Percentiles rank a stretch among this genome's conserved stretches.
Conservation (phyloP, 2,113 vertebrate species). For the Odocoileus virginianus region DNA sequence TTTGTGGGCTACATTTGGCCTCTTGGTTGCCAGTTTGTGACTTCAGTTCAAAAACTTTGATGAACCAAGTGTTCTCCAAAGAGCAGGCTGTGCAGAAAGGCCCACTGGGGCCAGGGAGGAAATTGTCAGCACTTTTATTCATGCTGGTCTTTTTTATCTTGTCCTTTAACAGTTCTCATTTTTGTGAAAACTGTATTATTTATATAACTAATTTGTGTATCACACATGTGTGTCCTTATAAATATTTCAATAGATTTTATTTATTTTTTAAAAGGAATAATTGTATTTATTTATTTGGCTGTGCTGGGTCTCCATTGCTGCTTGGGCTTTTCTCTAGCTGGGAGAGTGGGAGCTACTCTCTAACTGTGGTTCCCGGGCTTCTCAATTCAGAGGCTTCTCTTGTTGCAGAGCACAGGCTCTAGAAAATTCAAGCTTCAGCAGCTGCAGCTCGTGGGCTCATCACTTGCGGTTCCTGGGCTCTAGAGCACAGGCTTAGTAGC, state of each 20-base stretch:
- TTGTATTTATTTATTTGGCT: neutral
- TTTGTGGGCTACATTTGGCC: constrained; percentile 16
- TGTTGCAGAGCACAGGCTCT: too few species aligned
- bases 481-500: neutral
- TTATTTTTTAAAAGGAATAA: neutral
- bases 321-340: neutral
- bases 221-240: neutral
- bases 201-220: neutral
- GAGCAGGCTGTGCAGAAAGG: neutral
- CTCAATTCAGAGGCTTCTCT: neutral
- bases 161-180: neutral
- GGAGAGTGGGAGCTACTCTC: neutral
- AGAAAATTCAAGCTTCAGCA: neutral
- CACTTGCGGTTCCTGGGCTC: neutral
- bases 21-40: constrained; percentile 3
- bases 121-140: neutral
- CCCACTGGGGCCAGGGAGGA: neutral
- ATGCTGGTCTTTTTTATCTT: neutral
- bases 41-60: constrained; percentile 32
- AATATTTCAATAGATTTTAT: neutral
- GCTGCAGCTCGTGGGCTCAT: neutral
- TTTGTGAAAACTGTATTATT: neutral
- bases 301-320: neutral
- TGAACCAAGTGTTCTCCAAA: constrained; percentile 16
- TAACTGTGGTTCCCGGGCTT: neutral